phyloP scores from a whole-genome alignment of 2,888 invertebrate species.

The Torymus aiolomorphi region DNA sequence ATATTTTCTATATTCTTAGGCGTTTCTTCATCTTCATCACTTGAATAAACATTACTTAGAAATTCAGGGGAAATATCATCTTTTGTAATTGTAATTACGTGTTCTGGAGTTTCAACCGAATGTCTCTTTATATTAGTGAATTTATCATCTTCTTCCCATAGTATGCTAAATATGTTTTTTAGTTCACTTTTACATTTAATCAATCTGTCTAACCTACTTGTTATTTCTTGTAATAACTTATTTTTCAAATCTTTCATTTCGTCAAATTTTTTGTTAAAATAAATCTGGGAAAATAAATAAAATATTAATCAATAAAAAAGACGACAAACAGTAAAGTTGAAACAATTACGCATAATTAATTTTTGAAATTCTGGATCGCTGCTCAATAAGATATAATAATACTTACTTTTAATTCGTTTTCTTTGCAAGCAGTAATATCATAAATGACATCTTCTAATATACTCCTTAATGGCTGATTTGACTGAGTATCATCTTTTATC shows the following conservation, averaged over 20 bases:
- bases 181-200: conserved; percentile 80
- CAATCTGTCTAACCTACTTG: conserved; percentile 81
- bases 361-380: too few species aligned
- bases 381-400: not conserved
- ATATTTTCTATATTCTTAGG: conserved; percentile 71
- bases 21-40: conserved; percentile 75
- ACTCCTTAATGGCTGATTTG: conserved; percentile 23
- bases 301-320: not conserved
- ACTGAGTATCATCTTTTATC: conserved; percentile 50
- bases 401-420: conserved; percentile 62
- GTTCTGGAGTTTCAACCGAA: conserved; percentile 80
- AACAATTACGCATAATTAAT: too few species aligned
- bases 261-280: conserved; percentile 85
- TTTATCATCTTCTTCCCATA: not conserved
- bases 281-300: conserved; percentile 60
- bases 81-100: conserved; percentile 78
- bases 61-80: conserved; percentile 15
- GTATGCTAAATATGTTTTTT: conserved; percentile 59
- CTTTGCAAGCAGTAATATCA: conserved; percentile 37
- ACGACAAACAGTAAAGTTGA: too few species aligned
- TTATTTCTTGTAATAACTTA: conserved; percentile 80
- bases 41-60: conserved; percentile 8
- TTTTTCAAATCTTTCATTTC: conserved; percentile 81
- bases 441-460: not conserved
- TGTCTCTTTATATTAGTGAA: conserved; percentile 57